phyloP scores from a whole-genome alignment of 2,113 vertebrate genomes.

The Psephotus haematonotus region DNA sequence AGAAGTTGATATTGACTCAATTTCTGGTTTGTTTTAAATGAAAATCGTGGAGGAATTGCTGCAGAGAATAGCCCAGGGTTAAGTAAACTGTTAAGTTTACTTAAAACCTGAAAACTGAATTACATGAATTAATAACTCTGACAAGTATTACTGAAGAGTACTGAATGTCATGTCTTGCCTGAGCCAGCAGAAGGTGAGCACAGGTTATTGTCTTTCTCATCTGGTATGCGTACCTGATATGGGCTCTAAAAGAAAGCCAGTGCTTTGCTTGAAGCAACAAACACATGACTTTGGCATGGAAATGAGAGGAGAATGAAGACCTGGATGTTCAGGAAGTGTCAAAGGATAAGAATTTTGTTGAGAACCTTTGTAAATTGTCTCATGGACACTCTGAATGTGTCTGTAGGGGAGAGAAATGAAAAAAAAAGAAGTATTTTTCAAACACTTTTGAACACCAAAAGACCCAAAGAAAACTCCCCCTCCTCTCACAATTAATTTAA shows the following conservation, averaged over 20 bases:
- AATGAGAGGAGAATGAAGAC: background rate
- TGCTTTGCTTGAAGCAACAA: background rate
- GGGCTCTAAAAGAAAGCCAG: background rate
- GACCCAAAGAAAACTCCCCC: background rate
- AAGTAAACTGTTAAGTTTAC: background rate
- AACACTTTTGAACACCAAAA: background rate
- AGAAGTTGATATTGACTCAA: background rate
- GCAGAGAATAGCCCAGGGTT: background rate
- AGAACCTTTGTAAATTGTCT: background rate
- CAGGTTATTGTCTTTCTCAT: background rate
- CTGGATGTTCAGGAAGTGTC: background rate
- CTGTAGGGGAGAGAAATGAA: background rate
- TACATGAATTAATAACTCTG: background rate
- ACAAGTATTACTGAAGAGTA: background rate
- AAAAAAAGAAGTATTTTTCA: background rate
- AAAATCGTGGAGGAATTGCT: background rate
- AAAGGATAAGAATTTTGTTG: background rate
- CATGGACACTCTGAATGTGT: background rate
- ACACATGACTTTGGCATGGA: background rate
- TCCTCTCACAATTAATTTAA: slow-evolving; percentile 9
- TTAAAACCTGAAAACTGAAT: background rate
- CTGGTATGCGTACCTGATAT: accelerated
- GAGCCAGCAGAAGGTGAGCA: background rate
- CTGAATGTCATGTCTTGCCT: background rate
- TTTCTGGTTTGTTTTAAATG: background rate